phyloP scores from a whole-genome alignment of 1,140 invertebrate species.

The Euwallacea fornicatus region DNA sequence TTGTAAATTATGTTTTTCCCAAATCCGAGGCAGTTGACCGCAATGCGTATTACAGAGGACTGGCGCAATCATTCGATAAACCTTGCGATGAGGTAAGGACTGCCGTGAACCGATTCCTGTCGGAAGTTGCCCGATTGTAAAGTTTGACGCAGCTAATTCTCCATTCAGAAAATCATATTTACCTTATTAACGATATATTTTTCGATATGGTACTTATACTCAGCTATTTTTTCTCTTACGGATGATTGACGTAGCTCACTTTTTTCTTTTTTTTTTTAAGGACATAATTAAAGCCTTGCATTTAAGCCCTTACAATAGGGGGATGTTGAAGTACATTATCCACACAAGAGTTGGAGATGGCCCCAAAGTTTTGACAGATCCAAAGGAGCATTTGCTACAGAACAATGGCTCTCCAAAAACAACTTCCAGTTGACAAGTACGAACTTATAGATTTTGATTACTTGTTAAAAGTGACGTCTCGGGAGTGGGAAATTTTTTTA shows the following conservation, averaged over 20 bases:
- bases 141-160: too few species aligned
- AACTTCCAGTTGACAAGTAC: not conserved
- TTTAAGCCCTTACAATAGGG: conserved; percentile 54
- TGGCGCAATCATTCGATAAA: conserved; percentile 16
- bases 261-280: conserved; percentile 43
- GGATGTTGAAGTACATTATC: conserved; percentile 81
- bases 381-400: conserved; percentile 60
- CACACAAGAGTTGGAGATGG: conserved; percentile 77
- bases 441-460: too few species aligned
- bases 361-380: conserved; percentile 58
- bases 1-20: conserved; percentile 76
- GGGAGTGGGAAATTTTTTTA: too few species aligned
- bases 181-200: too few species aligned
- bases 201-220: too few species aligned
- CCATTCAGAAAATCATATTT: not conserved
- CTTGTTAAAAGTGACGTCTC: too few species aligned
- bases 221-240: too few species aligned
- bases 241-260: too few species aligned
- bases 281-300: conserved; percentile 54
- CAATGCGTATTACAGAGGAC: conserved; percentile 62
- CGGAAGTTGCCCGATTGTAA: too few species aligned
- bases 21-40: conserved; percentile 58
- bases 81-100: conserved; percentile 27
- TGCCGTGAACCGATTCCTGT: not conserved
- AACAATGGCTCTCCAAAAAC: conserved; percentile 56